A percentile compares a stretch with the other conserved stretches of the same genome.
Evolutionary conservation across 2,113 vertebrate genomes (phyloP).

Genomic region (Podocnemis expansa): DNA sequence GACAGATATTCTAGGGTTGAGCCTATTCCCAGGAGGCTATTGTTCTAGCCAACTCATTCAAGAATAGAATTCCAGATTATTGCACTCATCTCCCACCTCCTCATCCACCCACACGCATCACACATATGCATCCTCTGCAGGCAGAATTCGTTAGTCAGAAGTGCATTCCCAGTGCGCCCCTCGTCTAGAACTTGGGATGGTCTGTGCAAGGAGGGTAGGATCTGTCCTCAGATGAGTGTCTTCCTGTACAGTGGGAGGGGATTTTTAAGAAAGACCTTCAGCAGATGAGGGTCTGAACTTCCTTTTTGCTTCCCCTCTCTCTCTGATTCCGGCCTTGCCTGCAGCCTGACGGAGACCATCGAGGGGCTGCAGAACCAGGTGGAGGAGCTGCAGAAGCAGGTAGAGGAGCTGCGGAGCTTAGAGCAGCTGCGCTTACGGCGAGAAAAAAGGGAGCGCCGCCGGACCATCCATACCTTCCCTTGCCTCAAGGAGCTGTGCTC

Average conservation of each 20-base stretch:
- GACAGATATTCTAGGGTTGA: background rate
- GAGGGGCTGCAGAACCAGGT: slow-evolving; percentile 93
- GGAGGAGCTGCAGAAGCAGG: slow-evolving; percentile 89
- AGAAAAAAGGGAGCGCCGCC: slow-evolving; percentile 90
- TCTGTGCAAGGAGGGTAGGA: background rate
- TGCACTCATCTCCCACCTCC: background rate
- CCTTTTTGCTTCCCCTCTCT: background rate
- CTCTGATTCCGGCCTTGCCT: background rate
- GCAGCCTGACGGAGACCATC: slow-evolving; percentile 90
- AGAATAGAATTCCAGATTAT: background rate
- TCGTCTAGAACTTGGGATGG: background rate
- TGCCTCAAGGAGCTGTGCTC: slow-evolving; percentile 94
- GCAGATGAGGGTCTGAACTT: background rate
- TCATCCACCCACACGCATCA: background rate
- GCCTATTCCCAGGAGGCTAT: background rate
- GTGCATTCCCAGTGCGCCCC: background rate
- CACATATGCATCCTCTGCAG: background rate
- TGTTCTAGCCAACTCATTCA: background rate
- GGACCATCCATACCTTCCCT: slow-evolving; percentile 95
- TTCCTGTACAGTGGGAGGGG: background rate
- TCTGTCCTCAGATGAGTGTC: background rate
- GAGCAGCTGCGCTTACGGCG: slow-evolving; percentile 89
- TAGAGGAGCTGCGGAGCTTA: slow-evolving; percentile 90
- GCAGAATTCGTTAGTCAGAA: background rate
- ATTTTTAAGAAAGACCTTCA: background rate